These are phyloP conservation scores for Congeria kusceri DNA, from an alignment of 2,888 invertebrate species.

Conservation along the genomic window DNA sequence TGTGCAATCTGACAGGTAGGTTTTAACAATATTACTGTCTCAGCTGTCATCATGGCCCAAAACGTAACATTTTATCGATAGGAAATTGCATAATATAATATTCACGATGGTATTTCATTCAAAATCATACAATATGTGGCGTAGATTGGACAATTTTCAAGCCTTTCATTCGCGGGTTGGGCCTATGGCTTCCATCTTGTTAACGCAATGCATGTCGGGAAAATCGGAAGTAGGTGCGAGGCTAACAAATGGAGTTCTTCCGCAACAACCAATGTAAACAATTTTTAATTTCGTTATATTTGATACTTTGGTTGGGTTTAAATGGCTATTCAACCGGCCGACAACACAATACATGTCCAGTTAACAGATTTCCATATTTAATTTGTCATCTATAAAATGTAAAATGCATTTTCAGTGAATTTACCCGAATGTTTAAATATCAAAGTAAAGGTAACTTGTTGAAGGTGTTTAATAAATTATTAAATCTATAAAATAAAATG, in stretches of 20 bases:
- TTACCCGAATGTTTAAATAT: too few species aligned
- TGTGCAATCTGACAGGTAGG: neutral
- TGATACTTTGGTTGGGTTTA: neutral
- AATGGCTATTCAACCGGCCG: too few species aligned
- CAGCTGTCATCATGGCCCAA: neutral
- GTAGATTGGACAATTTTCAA: constrained; percentile 13
- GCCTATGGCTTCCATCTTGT: neutral
- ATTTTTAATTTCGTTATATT: constrained; percentile 10
- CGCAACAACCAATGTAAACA: constrained; percentile 58
- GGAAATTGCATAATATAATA: neutral
- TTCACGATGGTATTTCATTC: neutral
- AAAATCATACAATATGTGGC: neutral
- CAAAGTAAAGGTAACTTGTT: too few species aligned
- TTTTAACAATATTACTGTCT: neutral
- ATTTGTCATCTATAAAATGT: too few species aligned
- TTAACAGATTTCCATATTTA: too few species aligned
- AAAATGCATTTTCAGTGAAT: too few species aligned
- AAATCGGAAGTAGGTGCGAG: constrained; percentile 22
- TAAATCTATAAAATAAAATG: too few species aligned
- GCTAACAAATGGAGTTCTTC: constrained; percentile 10
- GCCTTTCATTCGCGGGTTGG: constrained; percentile 2
- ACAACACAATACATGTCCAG: too few species aligned
- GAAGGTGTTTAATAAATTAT: too few species aligned
- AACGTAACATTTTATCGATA: too few species aligned
- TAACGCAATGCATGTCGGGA: constrained; percentile 42